Conservation (phyloP, 2,113 vertebrate genomes). For the Calonectris borealis region DNA sequence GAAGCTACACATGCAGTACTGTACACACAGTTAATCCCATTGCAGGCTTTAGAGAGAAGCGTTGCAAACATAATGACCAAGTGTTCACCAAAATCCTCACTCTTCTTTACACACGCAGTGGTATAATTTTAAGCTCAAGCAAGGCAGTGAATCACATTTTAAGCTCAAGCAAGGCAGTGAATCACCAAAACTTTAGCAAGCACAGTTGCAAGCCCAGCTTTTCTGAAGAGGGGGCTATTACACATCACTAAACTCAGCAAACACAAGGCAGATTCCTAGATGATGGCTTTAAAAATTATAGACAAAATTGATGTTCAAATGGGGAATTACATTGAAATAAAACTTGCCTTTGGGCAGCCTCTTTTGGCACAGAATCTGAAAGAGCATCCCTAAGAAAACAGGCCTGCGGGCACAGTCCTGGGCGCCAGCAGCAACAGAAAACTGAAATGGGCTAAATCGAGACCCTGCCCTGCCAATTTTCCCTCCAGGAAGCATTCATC, state of each 20-base stretch:
- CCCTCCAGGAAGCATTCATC: neutral
- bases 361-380: neutral
- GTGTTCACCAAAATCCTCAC: neutral
- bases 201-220: neutral
- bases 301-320: neutral
- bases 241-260: rapidly evolving
- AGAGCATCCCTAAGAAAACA: neutral
- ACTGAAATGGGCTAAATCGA: neutral
- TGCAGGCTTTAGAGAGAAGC: neutral
- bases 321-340: neutral
- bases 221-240: neutral
- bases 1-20: neutral
- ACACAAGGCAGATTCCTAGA: neutral
- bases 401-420: neutral
- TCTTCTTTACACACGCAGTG: neutral
- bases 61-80: neutral
- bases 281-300: neutral
- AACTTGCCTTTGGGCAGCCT: neutral
- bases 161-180: neutral
- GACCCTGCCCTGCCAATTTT: neutral
- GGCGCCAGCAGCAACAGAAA: neutral
- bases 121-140: neutral
- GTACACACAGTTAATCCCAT: neutral
- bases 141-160: neutral
- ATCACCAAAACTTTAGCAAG: neutral